Percentiles rank a stretch among this genome's conserved stretches.
phyloP scores from a whole-genome alignment of 1,140 invertebrate genomes.

The Pissodes strobi region DNA sequence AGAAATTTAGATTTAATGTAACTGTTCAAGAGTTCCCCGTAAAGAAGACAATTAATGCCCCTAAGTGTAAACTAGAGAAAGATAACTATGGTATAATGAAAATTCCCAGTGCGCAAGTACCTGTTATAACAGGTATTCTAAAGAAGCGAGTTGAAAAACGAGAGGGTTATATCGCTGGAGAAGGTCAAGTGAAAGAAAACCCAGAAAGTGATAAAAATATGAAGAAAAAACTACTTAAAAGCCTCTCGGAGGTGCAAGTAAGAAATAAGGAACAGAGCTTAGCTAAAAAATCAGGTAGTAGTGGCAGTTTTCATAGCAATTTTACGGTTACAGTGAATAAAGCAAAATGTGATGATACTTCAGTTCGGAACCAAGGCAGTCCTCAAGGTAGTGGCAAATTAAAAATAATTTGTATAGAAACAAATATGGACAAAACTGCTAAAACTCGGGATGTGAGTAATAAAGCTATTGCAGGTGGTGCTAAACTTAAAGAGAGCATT shows the following conservation, averaged over 20 bases:
- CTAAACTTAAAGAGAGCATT: too few relatives aligned
- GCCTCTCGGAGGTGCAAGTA: constrained; percentile 6
- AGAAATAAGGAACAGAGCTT: background rate
- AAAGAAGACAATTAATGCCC: constrained; percentile 18
- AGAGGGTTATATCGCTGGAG: constrained; percentile 1
- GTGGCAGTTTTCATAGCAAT: constrained; percentile 16
- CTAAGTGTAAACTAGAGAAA: constrained; percentile 19
- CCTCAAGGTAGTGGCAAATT: constrained; percentile 12
- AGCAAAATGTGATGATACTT: constrained; percentile 8
- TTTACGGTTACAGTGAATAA: constrained; percentile 23
- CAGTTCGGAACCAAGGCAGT: background rate
- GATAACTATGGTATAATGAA: constrained; percentile 32
- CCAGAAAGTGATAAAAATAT: constrained; percentile 16
- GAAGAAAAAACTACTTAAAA: constrained; percentile 14
- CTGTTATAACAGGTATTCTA: constrained; percentile 41
- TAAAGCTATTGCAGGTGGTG: too few relatives aligned
- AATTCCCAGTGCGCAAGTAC: constrained; percentile 34
- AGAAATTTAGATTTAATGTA: constrained; percentile 47
- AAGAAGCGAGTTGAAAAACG: constrained; percentile 27
- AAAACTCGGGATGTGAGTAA: too few relatives aligned
- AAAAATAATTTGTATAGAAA: constrained; percentile 25
- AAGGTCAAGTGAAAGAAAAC: constrained; percentile 15
- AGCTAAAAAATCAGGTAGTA: constrained; percentile 4
- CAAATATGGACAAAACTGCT: background rate
- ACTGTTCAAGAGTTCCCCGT: constrained; percentile 41